These are phyloP conservation scores for Phyllotis vaccarum DNA, from an alignment of 2,797 vertebrate genomes.

Conservation along the genomic window DNA sequence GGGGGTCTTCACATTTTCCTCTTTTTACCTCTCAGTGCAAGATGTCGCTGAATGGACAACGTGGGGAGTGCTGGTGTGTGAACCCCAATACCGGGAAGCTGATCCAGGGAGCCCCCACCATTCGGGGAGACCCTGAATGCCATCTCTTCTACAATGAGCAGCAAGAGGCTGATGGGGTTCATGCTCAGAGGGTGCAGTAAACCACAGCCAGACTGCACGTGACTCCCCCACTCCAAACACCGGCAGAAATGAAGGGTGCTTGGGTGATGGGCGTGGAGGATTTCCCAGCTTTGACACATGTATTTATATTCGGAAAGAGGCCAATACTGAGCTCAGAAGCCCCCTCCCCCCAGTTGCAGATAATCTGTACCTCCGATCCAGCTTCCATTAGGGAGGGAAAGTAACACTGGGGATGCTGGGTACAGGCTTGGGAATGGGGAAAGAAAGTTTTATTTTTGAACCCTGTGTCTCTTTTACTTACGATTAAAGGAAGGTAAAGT, in stretches of 20 bases:
- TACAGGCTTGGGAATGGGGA: slow-evolving; percentile 52
- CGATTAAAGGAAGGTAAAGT: slow-evolving; percentile 81
- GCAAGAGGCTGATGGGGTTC: slow-evolving; percentile 87
- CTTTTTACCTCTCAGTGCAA: slow-evolving; percentile 93
- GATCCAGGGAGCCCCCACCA: slow-evolving; percentile 92
- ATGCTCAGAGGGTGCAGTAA: slow-evolving; percentile 85
- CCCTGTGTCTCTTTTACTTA: slow-evolving; percentile 82
- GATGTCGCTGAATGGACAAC: slow-evolving; percentile 97
- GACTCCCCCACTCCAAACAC: slow-evolving; percentile 58
- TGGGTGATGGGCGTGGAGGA: slow-evolving; percentile 74
- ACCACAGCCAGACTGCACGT: slow-evolving; percentile 70
- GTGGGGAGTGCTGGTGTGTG: slow-evolving; percentile 98
- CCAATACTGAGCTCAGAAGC: slow-evolving; percentile 80
- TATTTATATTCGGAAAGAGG: slow-evolving; percentile 87
- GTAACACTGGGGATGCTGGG: not conserved
- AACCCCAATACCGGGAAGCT: slow-evolving; percentile 94
- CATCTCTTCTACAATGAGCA: slow-evolving; percentile 92
- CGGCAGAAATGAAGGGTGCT: slow-evolving; percentile 24
- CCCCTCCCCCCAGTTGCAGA: slow-evolving; percentile 48
- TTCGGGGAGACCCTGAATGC: slow-evolving; percentile 97
- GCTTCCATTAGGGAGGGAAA: not conserved
- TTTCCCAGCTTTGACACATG: slow-evolving; percentile 84
- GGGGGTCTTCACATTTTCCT: slow-evolving; percentile 38
- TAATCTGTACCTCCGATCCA: not conserved
- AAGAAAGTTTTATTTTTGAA: slow-evolving; percentile 84